Conservation (phyloP, 1,140 invertebrate genomes). For the Drosophila ambigua region DNA sequence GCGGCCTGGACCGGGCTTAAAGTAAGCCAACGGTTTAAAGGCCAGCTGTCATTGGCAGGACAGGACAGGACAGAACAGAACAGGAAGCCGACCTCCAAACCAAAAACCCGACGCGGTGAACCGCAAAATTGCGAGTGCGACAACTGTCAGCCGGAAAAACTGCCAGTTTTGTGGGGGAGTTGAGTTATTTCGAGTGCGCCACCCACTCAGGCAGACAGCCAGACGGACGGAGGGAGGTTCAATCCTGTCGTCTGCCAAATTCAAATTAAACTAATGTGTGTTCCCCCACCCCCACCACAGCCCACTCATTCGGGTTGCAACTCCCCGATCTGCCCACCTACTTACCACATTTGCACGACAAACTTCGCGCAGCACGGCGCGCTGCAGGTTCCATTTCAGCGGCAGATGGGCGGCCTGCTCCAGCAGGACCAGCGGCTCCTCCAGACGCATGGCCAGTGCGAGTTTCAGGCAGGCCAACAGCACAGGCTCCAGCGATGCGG, state of each 20-base stretch:
- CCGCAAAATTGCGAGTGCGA: slow-evolving; percentile 75
- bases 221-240: slow-evolving; percentile 19
- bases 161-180: slow-evolving; percentile 16
- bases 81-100: slow-evolving; percentile 27
- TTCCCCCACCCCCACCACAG: background rate
- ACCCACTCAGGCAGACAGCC: background rate
- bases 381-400: slow-evolving; percentile 57
- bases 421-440: slow-evolving; percentile 65
- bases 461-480: slow-evolving; percentile 66
- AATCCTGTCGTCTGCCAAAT: slow-evolving; percentile 52
- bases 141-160: slow-evolving; percentile 59
- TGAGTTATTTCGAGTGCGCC: background rate
- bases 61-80: background rate
- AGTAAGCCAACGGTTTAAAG: slow-evolving; percentile 52
- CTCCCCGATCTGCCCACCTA: background rate
- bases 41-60: slow-evolving; percentile 14
- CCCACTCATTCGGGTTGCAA: background rate
- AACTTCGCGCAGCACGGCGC: slow-evolving; percentile 63
- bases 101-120: slow-evolving; percentile 62
- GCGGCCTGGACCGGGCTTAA: slow-evolving; percentile 21
- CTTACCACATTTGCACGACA: slow-evolving; percentile 60
- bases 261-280: slow-evolving; percentile 76
- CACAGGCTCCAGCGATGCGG: slow-evolving; percentile 48
- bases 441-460: slow-evolving; percentile 66
- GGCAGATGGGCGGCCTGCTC: slow-evolving; percentile 60